Percentiles rank a stretch among this genome's conserved stretches.
Conservation (phyloP, 2,797 vertebrate genomes). For the Sebastes cheni region DNA sequence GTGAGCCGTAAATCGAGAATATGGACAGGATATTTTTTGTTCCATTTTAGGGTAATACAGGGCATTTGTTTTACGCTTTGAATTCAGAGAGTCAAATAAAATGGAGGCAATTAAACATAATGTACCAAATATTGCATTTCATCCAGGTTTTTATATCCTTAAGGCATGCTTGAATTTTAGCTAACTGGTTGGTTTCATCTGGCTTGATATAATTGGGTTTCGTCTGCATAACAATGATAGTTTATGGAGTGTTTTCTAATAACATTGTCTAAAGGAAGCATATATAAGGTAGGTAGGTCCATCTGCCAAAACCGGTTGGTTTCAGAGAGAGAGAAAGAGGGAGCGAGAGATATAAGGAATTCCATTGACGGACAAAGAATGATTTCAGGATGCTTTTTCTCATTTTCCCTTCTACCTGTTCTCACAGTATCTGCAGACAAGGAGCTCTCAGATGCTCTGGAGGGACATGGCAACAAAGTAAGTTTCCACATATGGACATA, state of each 20-base stretch:
- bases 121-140: neutral
- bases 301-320: too few species aligned
- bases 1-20: neutral
- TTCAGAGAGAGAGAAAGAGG: too few species aligned
- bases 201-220: too few species aligned
- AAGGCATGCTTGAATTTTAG: too few species aligned
- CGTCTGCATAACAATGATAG: too few species aligned
- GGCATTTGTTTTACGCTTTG: neutral
- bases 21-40: neutral
- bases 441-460: slow-evolving; percentile 84
- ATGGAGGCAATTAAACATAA: neutral
- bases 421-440: slow-evolving; percentile 82
- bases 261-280: too few species aligned
- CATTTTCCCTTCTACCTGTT: neutral
- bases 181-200: too few species aligned
- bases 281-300: too few species aligned
- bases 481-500: slow-evolving; percentile 17
- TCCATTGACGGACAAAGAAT: neutral
- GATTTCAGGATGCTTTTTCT: neutral
- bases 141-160: too few species aligned
- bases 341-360: neutral
- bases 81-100: neutral
- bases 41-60: neutral
- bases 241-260: too few species aligned
- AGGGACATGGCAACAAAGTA: slow-evolving; percentile 56